phyloP scores from a whole-genome alignment of 2,113 vertebrate genomes.

The Agapornis roseicollis region DNA sequence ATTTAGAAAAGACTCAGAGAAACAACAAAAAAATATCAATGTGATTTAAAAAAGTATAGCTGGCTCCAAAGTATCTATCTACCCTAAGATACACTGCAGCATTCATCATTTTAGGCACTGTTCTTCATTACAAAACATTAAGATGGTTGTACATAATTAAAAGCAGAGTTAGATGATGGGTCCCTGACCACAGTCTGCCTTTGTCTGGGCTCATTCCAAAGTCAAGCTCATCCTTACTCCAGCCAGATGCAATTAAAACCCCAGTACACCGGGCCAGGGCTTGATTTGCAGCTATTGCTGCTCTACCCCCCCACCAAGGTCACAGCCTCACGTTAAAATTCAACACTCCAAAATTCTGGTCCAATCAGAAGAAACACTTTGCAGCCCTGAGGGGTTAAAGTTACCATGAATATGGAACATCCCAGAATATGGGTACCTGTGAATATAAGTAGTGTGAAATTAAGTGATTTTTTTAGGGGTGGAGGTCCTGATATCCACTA shows the following conservation, averaged over 20 bases:
- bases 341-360: no score
- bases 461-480: background rate
- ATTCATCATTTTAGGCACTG: background rate
- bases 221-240: background rate
- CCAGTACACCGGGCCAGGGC: rapidly evolving
- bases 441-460: background rate
- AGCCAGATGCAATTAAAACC: background rate
- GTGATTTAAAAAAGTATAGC: background rate
- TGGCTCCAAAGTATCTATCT: background rate
- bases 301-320: background rate
- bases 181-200: background rate
- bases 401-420: background rate
- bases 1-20: background rate
- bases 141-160: background rate
- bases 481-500: background rate
- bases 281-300: no score
- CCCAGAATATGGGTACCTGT: background rate
- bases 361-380: background rate
- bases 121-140: background rate
- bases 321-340: background rate
- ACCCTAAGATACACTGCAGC: background rate
- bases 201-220: background rate
- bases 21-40: background rate
- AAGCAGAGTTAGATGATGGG: background rate
- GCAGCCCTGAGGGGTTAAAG: background rate